phyloP scores from a whole-genome alignment of 1,140 invertebrate species.

The Harlomillsia oculata region DNA sequence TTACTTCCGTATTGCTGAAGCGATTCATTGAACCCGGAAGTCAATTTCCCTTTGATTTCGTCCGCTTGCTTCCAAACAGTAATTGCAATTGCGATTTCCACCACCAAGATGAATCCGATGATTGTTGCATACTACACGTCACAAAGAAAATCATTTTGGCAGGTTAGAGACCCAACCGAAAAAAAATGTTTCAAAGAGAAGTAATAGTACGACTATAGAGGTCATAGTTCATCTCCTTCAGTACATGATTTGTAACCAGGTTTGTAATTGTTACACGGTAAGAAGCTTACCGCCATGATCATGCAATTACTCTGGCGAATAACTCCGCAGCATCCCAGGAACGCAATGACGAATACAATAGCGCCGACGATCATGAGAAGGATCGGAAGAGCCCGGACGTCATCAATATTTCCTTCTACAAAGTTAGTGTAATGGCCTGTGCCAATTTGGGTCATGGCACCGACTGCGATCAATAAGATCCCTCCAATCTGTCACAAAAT shows the following conservation, averaged over 20 bases:
- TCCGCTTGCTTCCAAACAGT: slow-evolving; percentile 68
- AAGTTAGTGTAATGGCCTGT: slow-evolving; percentile 43
- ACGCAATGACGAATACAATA: slow-evolving; percentile 64
- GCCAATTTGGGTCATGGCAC: slow-evolving; percentile 52
- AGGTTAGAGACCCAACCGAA: too few relatives aligned
- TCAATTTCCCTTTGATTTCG: slow-evolving; percentile 55
- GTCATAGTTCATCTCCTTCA: too few relatives aligned
- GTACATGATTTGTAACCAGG: not conserved
- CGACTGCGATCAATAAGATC: slow-evolving; percentile 60
- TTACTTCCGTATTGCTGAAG: slow-evolving; percentile 56
- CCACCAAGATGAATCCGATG: slow-evolving; percentile 38
- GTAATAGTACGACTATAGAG: too few relatives aligned
- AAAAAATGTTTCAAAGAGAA: too few relatives aligned
- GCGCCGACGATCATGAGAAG: slow-evolving; percentile 63
- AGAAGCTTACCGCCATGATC: slow-evolving; percentile 19
- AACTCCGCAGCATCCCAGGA: slow-evolving; percentile 77
- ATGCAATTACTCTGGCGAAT: slow-evolving; percentile 44
- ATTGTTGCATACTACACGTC: not conserved
- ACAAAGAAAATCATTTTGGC: too few relatives aligned
- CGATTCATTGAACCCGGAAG: slow-evolving; percentile 55
- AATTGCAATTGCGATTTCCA: slow-evolving; percentile 75
- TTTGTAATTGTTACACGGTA: not conserved
- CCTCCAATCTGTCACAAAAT: slow-evolving; percentile 52
- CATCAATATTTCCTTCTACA: slow-evolving; percentile 45
- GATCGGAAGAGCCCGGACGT: slow-evolving; percentile 61